Percentiles rank a stretch among this genome's conserved stretches.
Conservation (phyloP, 2,797 vertebrate genomes). For the Girardinus metallicus region DNA sequence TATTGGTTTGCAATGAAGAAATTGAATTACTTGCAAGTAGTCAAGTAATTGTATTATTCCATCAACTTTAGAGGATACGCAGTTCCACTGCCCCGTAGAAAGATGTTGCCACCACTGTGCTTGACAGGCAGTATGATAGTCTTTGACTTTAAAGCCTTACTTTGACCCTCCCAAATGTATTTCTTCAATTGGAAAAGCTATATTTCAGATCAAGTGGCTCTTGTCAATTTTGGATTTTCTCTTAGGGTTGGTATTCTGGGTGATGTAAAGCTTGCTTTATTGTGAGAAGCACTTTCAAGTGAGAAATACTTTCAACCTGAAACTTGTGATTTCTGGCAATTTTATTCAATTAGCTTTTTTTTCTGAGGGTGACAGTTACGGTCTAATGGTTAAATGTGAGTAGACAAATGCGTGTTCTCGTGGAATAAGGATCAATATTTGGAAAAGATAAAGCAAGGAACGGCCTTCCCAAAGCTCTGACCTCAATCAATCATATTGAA, state of each 20-base stretch:
- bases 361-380: neutral
- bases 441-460: neutral
- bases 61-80: neutral
- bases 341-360: neutral
- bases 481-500: neutral
- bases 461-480: neutral
- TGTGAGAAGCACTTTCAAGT: neutral
- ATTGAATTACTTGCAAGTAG: neutral
- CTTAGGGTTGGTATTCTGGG: neutral
- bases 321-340: neutral
- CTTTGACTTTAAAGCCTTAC: neutral
- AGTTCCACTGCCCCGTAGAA: neutral
- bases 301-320: neutral
- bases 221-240: neutral
- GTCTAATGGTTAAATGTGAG: neutral
- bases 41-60: neutral
- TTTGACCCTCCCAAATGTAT: neutral
- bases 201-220: neutral
- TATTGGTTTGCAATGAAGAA: neutral
- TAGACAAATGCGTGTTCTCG: neutral
- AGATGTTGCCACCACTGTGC: neutral
- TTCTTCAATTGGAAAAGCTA: neutral
- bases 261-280: neutral
- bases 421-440: neutral
- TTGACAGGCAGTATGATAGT: neutral